Conservation (phyloP, 2,797 vertebrate species). For the Phylloscopus collybita region DNA sequence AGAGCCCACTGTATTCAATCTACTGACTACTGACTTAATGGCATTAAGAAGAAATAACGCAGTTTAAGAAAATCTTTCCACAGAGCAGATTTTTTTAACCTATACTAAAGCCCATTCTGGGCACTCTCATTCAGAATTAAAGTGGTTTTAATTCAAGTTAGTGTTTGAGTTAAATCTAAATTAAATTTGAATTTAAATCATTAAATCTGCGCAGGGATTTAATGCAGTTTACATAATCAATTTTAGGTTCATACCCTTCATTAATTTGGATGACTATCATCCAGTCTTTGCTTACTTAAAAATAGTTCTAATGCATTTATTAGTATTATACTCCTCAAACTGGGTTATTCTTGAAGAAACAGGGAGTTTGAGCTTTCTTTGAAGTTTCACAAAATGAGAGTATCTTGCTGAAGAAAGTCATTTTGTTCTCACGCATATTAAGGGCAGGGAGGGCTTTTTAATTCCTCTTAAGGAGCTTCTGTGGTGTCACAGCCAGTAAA, state of each 20-base stretch:
- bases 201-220: slow-evolving; percentile 58
- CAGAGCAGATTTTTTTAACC: slow-evolving; percentile 42
- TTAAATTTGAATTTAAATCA: slow-evolving; percentile 74
- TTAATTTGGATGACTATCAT: slow-evolving; percentile 67
- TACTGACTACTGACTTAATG: neutral
- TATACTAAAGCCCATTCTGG: slow-evolving; percentile 17
- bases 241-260: slow-evolving; percentile 69
- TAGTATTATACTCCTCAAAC: slow-evolving; percentile 52
- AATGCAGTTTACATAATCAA: slow-evolving; percentile 68
- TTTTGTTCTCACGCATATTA: slow-evolving; percentile 8
- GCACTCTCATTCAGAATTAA: slow-evolving; percentile 49
- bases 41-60: neutral
- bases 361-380: slow-evolving; percentile 24
- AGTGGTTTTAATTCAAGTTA: slow-evolving; percentile 61
- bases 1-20: neutral
- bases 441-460: slow-evolving; percentile 33
- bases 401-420: neutral
- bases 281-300: slow-evolving; percentile 68
- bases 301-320: slow-evolving; percentile 68
- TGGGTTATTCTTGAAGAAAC: slow-evolving; percentile 53
- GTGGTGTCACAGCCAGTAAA: neutral
- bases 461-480: neutral
- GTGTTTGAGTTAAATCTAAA: slow-evolving; percentile 70
- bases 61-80: slow-evolving; percentile 50
- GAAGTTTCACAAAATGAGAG: slow-evolving; percentile 38